Base-by-base conservation (phyloP, 2,888 invertebrate species). In the Strigamia maritima region DNA sequence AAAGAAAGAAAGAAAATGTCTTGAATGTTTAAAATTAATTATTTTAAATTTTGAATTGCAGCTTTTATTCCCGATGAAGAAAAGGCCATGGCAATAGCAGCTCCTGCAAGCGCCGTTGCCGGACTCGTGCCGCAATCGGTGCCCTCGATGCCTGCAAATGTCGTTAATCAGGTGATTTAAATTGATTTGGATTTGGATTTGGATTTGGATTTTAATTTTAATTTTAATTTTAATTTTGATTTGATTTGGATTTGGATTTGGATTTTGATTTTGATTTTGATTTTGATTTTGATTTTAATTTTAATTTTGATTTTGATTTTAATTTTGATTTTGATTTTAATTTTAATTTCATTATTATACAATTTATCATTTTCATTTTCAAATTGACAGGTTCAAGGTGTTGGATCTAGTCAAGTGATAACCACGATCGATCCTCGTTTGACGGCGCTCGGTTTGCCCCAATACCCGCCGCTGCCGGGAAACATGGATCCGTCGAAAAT, bases 41-140 rank as follows among this genome's bases (percentile, higher is more conserved):
- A n/a, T n/a, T n/a, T n/a, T 65, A 65, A 44, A 75, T 76, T 76
- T 78, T 80, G 75, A 28, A 80, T 83, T 75, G 82, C 90, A 84
- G 94, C 92, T 54, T 93, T 93, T 83, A 97, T 98, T 84, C 98
- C 98, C 0, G 98, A 98, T 85, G 98, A 99, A 86, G 93, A 94
- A 83, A 91, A 92, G 82, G 98, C 97, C 0, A 86, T 98, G 82
- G 96, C 97, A 86, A 92, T 96, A 88, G 94, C 97, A 0, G 93
- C 93, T 83, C 94, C 96, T 83, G 94, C 95, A 0, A 93, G 94
- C 0, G 89, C 95, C 82, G 93, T 95, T 60, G 95, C 95, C 16
- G 96, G 95, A 2, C 87, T 96, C 79, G 91, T 91, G 84, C 91
- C 92, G 10, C 82, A 83, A 31, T 80, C 81, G 1, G 94, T 94